Percentiles rank a stretch among this genome's conserved stretches.
These are phyloP conservation scores for Lordiphosa fenestrarum DNA, from an alignment of 2,888 invertebrate species.

Conservation along the genomic window DNA sequence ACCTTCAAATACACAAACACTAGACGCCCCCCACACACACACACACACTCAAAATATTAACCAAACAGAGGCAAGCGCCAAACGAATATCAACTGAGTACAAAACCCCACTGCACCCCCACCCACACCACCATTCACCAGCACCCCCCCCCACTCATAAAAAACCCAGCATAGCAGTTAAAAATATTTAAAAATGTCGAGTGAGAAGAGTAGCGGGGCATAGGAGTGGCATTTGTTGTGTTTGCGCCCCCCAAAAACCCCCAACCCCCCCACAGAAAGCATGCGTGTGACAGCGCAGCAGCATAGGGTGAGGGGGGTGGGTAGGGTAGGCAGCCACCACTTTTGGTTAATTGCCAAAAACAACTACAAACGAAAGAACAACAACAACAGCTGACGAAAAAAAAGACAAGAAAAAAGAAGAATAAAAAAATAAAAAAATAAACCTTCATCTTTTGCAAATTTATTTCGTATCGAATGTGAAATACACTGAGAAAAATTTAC, in stretches of 20 bases:
- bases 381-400: constrained; percentile 7
- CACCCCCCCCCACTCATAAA: background rate
- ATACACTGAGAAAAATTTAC: constrained; percentile 13
- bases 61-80: constrained; percentile 67
- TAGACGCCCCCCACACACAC: constrained; percentile 41
- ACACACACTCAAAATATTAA: constrained; percentile 59
- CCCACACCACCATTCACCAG: background rate
- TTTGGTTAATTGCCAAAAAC: constrained; percentile 74
- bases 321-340: constrained; percentile 41
- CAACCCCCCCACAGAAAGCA: constrained; percentile 11
- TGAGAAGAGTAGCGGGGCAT: constrained; percentile 23
- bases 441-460: too few relatives aligned
- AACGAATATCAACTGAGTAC: constrained; percentile 48
- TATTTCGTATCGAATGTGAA: constrained; percentile 14
- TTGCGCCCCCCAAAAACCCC: background rate
- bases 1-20: constrained; percentile 43
- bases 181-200: constrained; percentile 71
- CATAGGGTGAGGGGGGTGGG: background rate
- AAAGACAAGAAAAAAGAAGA: background rate
- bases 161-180: constrained; percentile 68
- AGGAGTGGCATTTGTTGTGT: constrained; percentile 5
- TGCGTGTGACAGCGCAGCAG: constrained; percentile 47
- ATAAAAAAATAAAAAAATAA: too few relatives aligned
- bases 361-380: constrained; percentile 36
- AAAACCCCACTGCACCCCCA: background rate